Evolutionary conservation across 2,113 vertebrate species (phyloP).

Genomic region (Dromaius novaehollandiae): DNA sequence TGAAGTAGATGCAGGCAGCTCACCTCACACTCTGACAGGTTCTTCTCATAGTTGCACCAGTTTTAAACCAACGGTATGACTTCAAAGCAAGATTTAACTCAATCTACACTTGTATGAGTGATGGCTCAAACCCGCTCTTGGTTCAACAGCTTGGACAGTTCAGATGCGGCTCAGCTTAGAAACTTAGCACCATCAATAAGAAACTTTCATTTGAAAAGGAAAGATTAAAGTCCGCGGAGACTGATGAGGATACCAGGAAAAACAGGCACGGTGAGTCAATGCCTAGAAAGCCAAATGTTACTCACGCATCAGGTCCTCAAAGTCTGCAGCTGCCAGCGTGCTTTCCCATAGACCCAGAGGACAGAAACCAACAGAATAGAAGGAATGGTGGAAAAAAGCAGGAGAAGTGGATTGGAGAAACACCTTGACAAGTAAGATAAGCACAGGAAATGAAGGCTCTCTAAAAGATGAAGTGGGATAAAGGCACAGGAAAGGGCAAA

Average conservation of each 20-base stretch:
- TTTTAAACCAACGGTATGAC: neutral
- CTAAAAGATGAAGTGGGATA: neutral
- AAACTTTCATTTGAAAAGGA: neutral
- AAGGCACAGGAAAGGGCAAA: constrained; percentile 14
- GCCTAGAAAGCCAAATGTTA: neutral
- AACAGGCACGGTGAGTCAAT: neutral
- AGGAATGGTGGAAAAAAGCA: neutral
- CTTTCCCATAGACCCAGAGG: neutral
- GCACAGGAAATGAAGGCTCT: neutral
- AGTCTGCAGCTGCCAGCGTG: neutral
- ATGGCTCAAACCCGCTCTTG: neutral
- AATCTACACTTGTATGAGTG: neutral
- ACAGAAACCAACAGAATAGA: neutral
- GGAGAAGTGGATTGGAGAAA: neutral
- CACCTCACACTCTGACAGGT: neutral
- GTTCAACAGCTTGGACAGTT: neutral
- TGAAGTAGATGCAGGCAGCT: constrained; percentile 18
- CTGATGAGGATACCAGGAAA: neutral
- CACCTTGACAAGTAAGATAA: neutral
- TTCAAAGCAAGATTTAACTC: constrained; percentile 16
- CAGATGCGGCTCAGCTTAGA: neutral
- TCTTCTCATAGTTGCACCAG: neutral
- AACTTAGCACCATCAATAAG: neutral
- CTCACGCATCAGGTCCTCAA: neutral
- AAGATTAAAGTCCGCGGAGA: neutral